Conservation (phyloP, 2,797 vertebrate species). For the Mallotus villosus region DNA sequence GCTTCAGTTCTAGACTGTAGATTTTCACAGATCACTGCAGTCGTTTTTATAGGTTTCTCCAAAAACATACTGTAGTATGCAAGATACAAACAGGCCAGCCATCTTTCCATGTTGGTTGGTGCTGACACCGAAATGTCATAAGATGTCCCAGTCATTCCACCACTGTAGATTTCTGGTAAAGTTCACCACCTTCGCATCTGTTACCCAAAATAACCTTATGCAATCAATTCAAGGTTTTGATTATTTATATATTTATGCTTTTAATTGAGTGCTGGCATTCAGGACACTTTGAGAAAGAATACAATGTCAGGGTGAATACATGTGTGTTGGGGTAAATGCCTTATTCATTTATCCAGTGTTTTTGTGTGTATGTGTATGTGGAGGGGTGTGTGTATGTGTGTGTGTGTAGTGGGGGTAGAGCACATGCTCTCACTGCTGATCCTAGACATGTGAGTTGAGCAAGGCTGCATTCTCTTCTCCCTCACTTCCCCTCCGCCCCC, state of each 20-base stretch:
- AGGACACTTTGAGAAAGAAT: constrained; percentile 6
- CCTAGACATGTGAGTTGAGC: constrained; percentile 55
- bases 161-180: neutral
- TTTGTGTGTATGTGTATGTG: constrained; percentile 11
- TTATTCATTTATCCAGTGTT: neutral
- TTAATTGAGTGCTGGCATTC: constrained; percentile 31
- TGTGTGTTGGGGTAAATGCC: neutral
- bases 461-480: constrained; percentile 42
- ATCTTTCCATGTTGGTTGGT: neutral
- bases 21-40: constrained; percentile 24
- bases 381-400: constrained; percentile 15
- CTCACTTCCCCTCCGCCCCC: neutral
- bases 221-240: constrained; percentile 37
- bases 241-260: constrained; percentile 47
- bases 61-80: neutral
- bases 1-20: constrained; percentile 28
- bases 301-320: constrained; percentile 12
- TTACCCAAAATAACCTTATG: constrained; percentile 31
- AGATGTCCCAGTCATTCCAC: neutral
- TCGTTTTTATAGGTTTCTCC: constrained; percentile 11
- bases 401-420: constrained; percentile 22
- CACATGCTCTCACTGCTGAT: constrained; percentile 55
- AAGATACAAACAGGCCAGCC: neutral
- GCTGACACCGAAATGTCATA: neutral
- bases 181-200: neutral